A percentile compares a stretch with the other conserved stretches of the same genome.
Conservation (phyloP, 2,888 invertebrate species). For the Tachina grossa region DNA sequence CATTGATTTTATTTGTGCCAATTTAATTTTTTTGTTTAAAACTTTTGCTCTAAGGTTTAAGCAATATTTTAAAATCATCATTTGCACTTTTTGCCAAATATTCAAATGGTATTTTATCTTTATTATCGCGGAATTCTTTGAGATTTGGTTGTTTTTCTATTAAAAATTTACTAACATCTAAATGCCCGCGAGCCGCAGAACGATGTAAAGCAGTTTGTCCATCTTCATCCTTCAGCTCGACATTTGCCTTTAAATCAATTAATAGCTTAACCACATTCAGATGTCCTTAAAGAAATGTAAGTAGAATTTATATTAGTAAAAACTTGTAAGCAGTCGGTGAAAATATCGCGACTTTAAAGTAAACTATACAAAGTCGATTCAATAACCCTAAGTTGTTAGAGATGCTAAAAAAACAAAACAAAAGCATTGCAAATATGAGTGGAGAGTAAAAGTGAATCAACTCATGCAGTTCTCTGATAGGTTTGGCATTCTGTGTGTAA, state of each 20-base stretch:
- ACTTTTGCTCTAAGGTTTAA: slow-evolving; percentile 76
- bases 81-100: slow-evolving; percentile 81
- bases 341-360: no score
- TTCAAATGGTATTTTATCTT: slow-evolving; percentile 83
- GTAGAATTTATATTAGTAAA: no score
- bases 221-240: slow-evolving; percentile 88
- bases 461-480: no score
- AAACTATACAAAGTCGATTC: no score
- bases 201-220: slow-evolving; percentile 92
- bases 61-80: slow-evolving; percentile 81
- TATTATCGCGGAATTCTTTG: slow-evolving; percentile 82
- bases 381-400: no score
- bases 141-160: slow-evolving; percentile 76
- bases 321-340: no score
- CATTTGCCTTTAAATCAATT: slow-evolving; percentile 86
- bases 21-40: neutral
- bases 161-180: slow-evolving; percentile 79
- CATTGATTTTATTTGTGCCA: neutral
- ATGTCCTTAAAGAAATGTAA: slow-evolving; percentile 84
- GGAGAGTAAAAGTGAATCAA: no score
- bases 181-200: slow-evolving; percentile 85
- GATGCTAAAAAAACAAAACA: no score
- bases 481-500: no score
- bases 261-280: slow-evolving; percentile 87
- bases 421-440: no score